phyloP scores from a whole-genome alignment of 2,797 vertebrate genomes.

The Microctenopoma lineatum region DNA sequence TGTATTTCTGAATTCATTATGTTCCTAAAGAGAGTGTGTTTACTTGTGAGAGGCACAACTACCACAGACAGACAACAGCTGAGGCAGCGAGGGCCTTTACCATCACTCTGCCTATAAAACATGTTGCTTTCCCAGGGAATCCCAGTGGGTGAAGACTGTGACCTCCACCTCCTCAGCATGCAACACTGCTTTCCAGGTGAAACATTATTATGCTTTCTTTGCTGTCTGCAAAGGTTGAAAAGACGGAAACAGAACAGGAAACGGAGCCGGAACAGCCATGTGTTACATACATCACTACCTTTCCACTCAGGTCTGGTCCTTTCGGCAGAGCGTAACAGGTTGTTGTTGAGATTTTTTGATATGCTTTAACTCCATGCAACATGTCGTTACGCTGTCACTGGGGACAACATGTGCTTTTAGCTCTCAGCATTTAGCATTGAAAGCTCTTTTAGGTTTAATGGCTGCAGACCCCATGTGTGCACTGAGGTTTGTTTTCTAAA shows the following conservation, averaged over 20 bases:
- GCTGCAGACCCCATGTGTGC: not conserved
- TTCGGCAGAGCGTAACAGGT: too few relatives aligned
- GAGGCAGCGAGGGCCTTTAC: not conserved
- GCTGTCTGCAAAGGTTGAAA: constrained; percentile 12
- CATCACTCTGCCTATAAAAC: constrained; percentile 27
- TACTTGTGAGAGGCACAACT: not conserved
- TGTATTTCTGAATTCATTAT: not conserved
- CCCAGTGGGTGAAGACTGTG: constrained; percentile 15
- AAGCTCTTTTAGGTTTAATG: constrained; percentile 14
- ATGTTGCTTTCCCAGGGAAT: constrained; percentile 22
- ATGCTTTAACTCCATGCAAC: constrained; percentile 7
- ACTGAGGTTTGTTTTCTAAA: not conserved
- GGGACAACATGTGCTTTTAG: constrained; percentile 25
- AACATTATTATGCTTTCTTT: not conserved
- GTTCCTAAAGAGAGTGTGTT: not conserved
- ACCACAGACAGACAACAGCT: constrained; percentile 10
- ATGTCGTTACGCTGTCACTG: not conserved
- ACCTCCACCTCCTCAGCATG: constrained; percentile 44
- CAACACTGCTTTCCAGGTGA: constrained; percentile 23
- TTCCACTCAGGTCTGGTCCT: not conserved
- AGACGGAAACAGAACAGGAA: not conserved
- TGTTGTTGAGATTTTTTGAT: constrained; percentile 1
- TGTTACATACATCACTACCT: not conserved
- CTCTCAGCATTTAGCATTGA: constrained; percentile 5
- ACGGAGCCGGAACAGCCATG: not conserved